Conservation (phyloP, 2,797 vertebrate genomes). For the Platyrinchus mystaceus region DNA sequence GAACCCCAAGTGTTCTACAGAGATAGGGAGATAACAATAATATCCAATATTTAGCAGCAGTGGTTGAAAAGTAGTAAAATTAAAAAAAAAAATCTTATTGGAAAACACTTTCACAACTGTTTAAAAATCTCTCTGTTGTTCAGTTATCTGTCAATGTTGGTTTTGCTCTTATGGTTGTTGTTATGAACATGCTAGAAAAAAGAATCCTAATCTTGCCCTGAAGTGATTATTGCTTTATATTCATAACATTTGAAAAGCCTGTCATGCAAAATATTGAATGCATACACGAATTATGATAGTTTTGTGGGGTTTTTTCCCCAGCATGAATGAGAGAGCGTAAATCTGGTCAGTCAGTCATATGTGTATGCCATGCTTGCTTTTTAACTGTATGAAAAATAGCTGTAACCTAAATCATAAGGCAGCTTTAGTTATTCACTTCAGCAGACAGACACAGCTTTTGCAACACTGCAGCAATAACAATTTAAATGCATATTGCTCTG, state of each 20-base stretch:
- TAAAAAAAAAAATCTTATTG: neutral
- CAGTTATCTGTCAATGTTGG: neutral
- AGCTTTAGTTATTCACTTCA: conserved; percentile 6
- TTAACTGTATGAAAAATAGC: conserved; percentile 56
- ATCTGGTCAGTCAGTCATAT: neutral
- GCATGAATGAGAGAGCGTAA: neutral
- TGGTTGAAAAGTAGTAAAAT: neutral
- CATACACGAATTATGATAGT: conserved; percentile 18
- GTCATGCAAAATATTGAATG: conserved; percentile 33
- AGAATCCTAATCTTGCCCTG: conserved; percentile 23
- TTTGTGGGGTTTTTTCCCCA: neutral
- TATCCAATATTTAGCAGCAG: neutral
- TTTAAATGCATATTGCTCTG: conserved; percentile 48
- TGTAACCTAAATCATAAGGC: conserved; percentile 33
- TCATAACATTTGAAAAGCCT: conserved; percentile 43
- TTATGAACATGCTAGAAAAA: conserved; percentile 31
- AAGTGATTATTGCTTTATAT: conserved; percentile 47
- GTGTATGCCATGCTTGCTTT: conserved; percentile 24
- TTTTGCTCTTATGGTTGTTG: neutral
- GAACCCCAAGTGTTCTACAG: neutral
- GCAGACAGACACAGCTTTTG: conserved; percentile 18
- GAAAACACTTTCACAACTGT: neutral
- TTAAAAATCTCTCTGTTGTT: conserved; percentile 19
- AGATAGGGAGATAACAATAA: neutral
- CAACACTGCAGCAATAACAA: neutral